Conservation (phyloP, 2,888 invertebrate genomes). For the Antitype chi region DNA sequence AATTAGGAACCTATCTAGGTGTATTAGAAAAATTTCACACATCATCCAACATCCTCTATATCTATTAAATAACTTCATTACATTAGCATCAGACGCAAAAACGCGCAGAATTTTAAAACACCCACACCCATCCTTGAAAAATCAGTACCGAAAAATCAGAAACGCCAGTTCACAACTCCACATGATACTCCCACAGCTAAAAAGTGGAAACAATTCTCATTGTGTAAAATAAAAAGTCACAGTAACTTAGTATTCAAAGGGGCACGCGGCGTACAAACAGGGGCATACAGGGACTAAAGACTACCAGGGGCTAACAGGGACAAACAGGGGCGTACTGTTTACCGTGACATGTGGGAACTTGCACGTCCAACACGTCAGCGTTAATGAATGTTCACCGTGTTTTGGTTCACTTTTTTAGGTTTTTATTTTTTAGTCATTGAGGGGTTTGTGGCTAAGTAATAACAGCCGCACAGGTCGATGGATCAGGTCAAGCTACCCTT, state of each 20-base stretch:
- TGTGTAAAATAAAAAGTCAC: conserved; percentile 54
- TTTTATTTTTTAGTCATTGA: neutral
- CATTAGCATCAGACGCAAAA: neutral
- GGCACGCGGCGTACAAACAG: conserved; percentile 63
- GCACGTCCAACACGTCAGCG: conserved; percentile 48
- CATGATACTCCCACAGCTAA: neutral
- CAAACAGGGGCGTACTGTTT: conserved; percentile 54
- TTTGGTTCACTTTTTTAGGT: neutral
- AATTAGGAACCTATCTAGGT: neutral
- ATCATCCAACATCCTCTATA: no score
- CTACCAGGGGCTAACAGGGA: conserved; percentile 8
- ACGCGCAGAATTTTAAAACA: no score
- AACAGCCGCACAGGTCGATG: no score
- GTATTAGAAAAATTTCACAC: no score
- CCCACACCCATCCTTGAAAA: neutral
- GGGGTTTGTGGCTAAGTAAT: neutral
- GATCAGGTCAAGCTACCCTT: no score
- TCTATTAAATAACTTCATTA: no score
- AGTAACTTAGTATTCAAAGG: conserved; percentile 66
- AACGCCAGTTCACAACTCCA: neutral
- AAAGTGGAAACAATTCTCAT: conserved; percentile 46
- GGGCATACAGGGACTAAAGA: conserved; percentile 48
- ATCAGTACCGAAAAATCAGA: neutral
- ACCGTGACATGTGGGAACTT: conserved; percentile 64
- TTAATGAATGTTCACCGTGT: conserved; percentile 49